Conservation (phyloP, 1,140 invertebrate species). For the Gryon sp. region DNA sequence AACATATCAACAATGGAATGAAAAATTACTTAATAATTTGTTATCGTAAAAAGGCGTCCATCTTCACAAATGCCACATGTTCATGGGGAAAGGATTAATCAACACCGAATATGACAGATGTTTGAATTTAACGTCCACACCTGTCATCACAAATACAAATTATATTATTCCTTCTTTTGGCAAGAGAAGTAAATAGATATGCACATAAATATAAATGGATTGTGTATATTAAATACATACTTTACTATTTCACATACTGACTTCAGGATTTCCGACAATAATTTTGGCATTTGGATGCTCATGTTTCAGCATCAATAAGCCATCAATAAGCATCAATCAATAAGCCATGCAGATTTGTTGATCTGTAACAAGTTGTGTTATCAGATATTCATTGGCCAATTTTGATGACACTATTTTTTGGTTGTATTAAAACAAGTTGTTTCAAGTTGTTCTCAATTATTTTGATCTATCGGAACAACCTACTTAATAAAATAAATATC, state of each 20-base stretch:
- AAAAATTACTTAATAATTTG: conserved; percentile 84
- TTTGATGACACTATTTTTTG: conserved; percentile 79
- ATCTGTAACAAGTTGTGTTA: conserved; percentile 89
- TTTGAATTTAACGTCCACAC: conserved; percentile 94
- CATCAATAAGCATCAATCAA: no score
- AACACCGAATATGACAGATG: conserved; percentile 89
- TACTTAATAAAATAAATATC: no score
- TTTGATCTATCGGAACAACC: no score
- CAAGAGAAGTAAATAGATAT: no score
- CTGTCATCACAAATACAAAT: conserved; percentile 72
- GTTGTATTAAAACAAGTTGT: no score
- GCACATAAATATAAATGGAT: no score
- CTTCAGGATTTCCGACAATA: conserved; percentile 96
- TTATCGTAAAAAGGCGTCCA: conserved; percentile 83
- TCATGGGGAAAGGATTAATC: conserved; percentile 87
- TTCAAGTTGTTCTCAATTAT: no score
- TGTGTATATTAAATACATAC: not conserved
- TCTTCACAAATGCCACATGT: conserved; percentile 87
- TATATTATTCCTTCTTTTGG: no score
- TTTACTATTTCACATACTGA: conserved; percentile 81
- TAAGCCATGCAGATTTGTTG: conserved; percentile 83
- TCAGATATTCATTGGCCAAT: conserved; percentile 84
- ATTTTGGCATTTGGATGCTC: conserved; percentile 88
- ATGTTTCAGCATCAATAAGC: conserved; percentile 88
- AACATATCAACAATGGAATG: conserved; percentile 90